phyloP scores from a whole-genome alignment of 2,113 vertebrate species.

The Recurvirostra avosetta region DNA sequence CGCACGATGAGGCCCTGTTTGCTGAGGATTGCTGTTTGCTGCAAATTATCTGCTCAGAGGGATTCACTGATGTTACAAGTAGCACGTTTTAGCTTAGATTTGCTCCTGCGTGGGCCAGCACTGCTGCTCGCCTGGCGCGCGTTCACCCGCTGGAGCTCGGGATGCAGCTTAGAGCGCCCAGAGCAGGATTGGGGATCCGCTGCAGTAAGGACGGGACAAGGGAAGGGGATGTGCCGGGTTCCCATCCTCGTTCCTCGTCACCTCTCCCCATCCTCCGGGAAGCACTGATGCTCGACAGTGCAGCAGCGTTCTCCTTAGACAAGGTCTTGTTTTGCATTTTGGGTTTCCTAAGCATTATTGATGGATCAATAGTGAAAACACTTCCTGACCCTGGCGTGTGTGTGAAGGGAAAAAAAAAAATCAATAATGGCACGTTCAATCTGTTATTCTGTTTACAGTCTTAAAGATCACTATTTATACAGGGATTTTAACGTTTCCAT shows the following conservation, averaged over 20 bases:
- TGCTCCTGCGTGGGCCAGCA: neutral
- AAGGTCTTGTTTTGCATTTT: neutral
- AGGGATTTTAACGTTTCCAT: neutral
- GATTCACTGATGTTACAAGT: neutral
- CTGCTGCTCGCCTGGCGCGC: neutral
- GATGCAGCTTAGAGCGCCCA: neutral
- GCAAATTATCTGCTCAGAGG: neutral
- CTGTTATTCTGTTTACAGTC: neutral
- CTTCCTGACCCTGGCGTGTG: neutral
- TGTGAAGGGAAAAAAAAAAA: neutral
- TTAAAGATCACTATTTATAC: neutral
- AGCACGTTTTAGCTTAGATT: neutral
- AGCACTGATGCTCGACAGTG: neutral
- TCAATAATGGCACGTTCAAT: neutral
- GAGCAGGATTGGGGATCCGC: neutral
- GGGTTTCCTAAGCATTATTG: constrained; percentile 5
- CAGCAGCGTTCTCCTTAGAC: neutral
- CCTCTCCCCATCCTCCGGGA: neutral
- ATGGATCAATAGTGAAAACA: constrained; percentile 1
- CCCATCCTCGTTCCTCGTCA: neutral
- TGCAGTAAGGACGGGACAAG: neutral
- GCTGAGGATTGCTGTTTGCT: neutral
- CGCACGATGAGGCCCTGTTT: neutral
- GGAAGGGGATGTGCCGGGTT: neutral
- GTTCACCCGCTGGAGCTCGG: neutral